Base-by-base conservation (phyloP, 2,888 invertebrate species). In the Odontocolon sp. region DNA sequence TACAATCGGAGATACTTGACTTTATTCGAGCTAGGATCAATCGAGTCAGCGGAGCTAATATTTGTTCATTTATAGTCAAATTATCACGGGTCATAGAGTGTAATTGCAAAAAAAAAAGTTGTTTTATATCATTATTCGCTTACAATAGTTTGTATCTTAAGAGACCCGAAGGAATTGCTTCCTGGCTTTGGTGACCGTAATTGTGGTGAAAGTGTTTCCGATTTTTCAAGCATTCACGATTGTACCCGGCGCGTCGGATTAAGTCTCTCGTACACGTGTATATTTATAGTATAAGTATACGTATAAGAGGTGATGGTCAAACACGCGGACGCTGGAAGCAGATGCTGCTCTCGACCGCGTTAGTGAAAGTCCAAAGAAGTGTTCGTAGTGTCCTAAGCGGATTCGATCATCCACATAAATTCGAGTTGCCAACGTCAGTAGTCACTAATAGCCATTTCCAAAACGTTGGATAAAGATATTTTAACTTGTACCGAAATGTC, bases 171-270 rank as follows among this genome's bases (percentile, higher is more conserved):
- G 38, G 66, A 61, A 80, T 82, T 57, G 68, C 78, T 84, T 83
- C 79, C 83, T 81, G 78, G 80, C 82, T 77, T 81, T 69, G 71
- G 75, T 76, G 80, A 77, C 57, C 77, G 78, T 85, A 83, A 87
- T 85, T 84, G 81, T 68, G 83, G 88, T 84, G 88, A 88, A 88
- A 88, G 88, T 87, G 82, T 81, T 82, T 82, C 71, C 78, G 77
- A 85, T 84, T 85, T 84, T 85, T 80, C 71, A 57, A 80, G 52
- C 79, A 63, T 73, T 67, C 80, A 74, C 80, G 80, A 80, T 78
- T 78, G 70, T 79, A 54, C 61, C 57, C 56, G 70, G 54, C 28
- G 45, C 59, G 56, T 57, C 61, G 72, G 70, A 79, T 76, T 71
- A 69, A n/a, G n/a, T n/a, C 69, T 50, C 26, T 28, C 54, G 31